Base-by-base conservation (phyloP, 2,797 vertebrate species). In the Bradypodion pumilum region DNA sequence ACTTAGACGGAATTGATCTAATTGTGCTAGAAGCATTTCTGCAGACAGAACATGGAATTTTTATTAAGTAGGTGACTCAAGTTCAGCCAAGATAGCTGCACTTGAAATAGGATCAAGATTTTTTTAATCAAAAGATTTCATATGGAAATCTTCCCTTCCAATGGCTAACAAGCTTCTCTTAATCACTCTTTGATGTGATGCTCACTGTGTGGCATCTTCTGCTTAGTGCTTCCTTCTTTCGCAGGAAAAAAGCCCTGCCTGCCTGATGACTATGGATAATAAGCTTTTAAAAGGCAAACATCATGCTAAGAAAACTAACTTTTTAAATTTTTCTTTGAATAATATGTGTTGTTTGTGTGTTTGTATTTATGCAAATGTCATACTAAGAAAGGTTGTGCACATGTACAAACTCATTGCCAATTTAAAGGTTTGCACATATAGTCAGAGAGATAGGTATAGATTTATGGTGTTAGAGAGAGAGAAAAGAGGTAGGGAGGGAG, bases 1-100 rank as follows among this genome's bases (percentile, higher is more conserved):
- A 98, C 98, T 99, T 98, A 98, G 96, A 97, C 97, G 96, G 98
- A 98, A 99, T 98, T 98, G 98, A 99, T 98, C 98, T 98, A 97
- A 98, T 98, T 98, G 97, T 96, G 96, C 97, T 97, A 97, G 97
- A 97, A 98, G 94, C 93, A 87, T 97, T 97, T 97, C 96, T 97
- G 96, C 96, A 92, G 97, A 97, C 96, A 97, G 94, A 97, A 96
- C 95, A 95, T 96, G 97, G 97, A 98, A 98, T 97, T 98, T 99
- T 98, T 98, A 98, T 98, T 97, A 97, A 96, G 94, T 87, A 89
- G 92, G 91, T 94, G 93, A 95, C 88, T 93, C 95, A 95, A 95
- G 98, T 95, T 96, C 95, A 94, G 92, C 92, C 92, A 94, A 92
- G 89, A 92, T 91, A 91, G 91, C 88, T 83, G 83, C 84, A 86